Percentiles rank a stretch among this genome's conserved stretches.
These are phyloP conservation scores for Ceratina australensis DNA, from an alignment of 1,140 invertebrate genomes.

Conservation along the genomic window DNA sequence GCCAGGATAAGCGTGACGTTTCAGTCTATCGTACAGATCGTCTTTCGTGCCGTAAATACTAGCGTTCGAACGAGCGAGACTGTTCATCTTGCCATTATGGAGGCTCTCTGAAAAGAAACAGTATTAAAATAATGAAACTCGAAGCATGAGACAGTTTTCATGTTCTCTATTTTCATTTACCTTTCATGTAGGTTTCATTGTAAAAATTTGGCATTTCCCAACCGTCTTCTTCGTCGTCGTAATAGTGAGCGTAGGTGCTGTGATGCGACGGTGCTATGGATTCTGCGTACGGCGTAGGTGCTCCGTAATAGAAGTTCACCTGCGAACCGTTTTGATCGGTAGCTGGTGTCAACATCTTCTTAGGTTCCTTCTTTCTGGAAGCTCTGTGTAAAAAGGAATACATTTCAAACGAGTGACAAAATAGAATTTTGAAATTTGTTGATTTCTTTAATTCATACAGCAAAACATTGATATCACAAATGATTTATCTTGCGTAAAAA, in stretches of 20 bases:
- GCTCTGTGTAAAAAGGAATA: slow-evolving; percentile 80
- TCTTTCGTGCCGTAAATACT: slow-evolving; percentile 97
- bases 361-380: slow-evolving; percentile 90
- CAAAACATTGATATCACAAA: too few species aligned
- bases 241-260: slow-evolving; percentile 97
- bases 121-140: neutral
- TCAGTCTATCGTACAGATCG: slow-evolving; percentile 96
- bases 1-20: slow-evolving; percentile 96
- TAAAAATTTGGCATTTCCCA: slow-evolving; percentile 99
- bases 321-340: slow-evolving; percentile 94
- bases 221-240: slow-evolving; percentile 95
- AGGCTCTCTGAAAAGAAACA: slow-evolving; percentile 83
- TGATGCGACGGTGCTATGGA: slow-evolving; percentile 97
- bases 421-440: too few species aligned
- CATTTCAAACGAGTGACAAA: too few species aligned
- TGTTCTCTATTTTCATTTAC: slow-evolving; percentile 67
- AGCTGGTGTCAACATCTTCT: slow-evolving; percentile 91
- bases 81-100: slow-evolving; percentile 93
- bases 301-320: slow-evolving; percentile 97
- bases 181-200: slow-evolving; percentile 97
- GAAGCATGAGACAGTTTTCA: too few species aligned
- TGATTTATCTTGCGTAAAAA: too few species aligned
- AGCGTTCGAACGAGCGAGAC: slow-evolving; percentile 93
- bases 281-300: slow-evolving; percentile 94
- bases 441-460: too few species aligned